Percentiles rank a stretch among this genome's conserved stretches.
phyloP scores from a whole-genome alignment of 2,888 invertebrate species.

The Plebejus anna region DNA sequence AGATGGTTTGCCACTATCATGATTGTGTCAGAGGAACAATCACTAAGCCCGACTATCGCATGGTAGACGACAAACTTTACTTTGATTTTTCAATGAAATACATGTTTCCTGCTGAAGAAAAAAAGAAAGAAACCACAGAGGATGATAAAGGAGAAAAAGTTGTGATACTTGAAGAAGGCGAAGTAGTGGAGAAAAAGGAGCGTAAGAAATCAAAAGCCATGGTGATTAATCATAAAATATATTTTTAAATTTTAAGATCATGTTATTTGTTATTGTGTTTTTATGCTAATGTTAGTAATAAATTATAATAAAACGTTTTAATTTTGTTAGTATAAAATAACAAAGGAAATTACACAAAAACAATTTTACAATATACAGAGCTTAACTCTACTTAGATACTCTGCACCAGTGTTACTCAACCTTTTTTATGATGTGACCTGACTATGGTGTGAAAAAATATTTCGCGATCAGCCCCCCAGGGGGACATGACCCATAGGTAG shows the following conservation, averaged over 20 bases:
- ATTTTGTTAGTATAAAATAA: conserved; percentile 1
- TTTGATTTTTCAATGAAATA: conserved; percentile 69
- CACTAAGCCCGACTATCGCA: conserved; percentile 62
- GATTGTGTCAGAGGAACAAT: conserved; percentile 77
- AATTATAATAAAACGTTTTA: neutral
- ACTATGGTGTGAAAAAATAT: too few relatives aligned
- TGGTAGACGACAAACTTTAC: conserved; percentile 68
- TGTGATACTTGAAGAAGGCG: conserved; percentile 37
- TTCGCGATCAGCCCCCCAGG: too few relatives aligned
- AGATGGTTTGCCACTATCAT: conserved; percentile 79
- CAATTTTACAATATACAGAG: neutral
- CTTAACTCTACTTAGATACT: too few relatives aligned
- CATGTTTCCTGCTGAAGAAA: conserved; percentile 47
- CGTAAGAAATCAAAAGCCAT: conserved; percentile 59
- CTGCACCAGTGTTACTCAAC: too few relatives aligned
- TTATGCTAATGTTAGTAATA: conserved; percentile 3
- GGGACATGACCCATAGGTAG: too few relatives aligned
- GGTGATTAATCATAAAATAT: conserved; percentile 73
- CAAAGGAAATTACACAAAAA: neutral
- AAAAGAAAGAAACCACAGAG: conserved; percentile 37
- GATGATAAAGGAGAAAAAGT: conserved; percentile 36
- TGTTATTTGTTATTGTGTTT: conserved; percentile 31
- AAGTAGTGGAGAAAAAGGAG: conserved; percentile 42
- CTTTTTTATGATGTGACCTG: too few relatives aligned
- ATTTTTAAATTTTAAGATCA: conserved; percentile 53